phyloP scores from a whole-genome alignment of 2,888 invertebrate genomes.

The Exephanes ischioxanthus region DNA sequence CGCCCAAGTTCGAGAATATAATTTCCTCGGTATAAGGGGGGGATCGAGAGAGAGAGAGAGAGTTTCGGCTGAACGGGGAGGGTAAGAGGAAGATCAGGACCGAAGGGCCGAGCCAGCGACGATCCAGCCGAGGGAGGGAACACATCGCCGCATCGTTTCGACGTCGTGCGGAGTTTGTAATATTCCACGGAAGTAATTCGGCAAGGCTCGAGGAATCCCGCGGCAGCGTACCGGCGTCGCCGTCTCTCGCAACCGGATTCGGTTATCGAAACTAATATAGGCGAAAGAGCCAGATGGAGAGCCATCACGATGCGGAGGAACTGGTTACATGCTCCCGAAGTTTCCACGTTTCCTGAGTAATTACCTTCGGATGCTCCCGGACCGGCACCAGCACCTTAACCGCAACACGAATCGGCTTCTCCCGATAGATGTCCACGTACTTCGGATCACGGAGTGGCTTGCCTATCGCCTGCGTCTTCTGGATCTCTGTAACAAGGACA shows the following conservation, averaged over 20 bases:
- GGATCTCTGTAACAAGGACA: slow-evolving; percentile 88
- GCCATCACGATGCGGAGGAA: slow-evolving; percentile 4
- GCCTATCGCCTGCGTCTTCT: slow-evolving; percentile 90
- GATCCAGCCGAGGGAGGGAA: not conserved
- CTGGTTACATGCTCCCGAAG: slow-evolving; percentile 39
- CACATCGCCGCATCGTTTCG: slow-evolving; percentile 26
- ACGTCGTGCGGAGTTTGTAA: slow-evolving; percentile 48
- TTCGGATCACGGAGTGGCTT: slow-evolving; percentile 89
- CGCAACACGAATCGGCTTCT: slow-evolving; percentile 90
- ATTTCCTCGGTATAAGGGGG: slow-evolving; percentile 49
- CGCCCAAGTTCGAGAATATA: slow-evolving; percentile 62
- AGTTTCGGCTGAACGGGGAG: slow-evolving; percentile 44
- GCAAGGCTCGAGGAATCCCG: slow-evolving; percentile 30
- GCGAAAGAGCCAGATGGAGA: slow-evolving; percentile 40
- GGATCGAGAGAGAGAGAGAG: not conserved
- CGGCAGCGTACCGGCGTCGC: not conserved
- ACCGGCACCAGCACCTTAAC: slow-evolving; percentile 91
- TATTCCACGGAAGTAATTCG: slow-evolving; percentile 65
- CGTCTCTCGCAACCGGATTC: slow-evolving; percentile 48
- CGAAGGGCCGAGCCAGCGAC: slow-evolving; percentile 25
- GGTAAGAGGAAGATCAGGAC: slow-evolving; percentile 22
- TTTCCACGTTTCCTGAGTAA: slow-evolving; percentile 65
- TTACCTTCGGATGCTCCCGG: slow-evolving; percentile 91
- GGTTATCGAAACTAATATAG: slow-evolving; percentile 67
- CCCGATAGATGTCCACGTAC: slow-evolving; percentile 92